Evolutionary conservation across 2,113 vertebrate genomes (phyloP).

Genomic region (Peromyscus californicus): DNA sequence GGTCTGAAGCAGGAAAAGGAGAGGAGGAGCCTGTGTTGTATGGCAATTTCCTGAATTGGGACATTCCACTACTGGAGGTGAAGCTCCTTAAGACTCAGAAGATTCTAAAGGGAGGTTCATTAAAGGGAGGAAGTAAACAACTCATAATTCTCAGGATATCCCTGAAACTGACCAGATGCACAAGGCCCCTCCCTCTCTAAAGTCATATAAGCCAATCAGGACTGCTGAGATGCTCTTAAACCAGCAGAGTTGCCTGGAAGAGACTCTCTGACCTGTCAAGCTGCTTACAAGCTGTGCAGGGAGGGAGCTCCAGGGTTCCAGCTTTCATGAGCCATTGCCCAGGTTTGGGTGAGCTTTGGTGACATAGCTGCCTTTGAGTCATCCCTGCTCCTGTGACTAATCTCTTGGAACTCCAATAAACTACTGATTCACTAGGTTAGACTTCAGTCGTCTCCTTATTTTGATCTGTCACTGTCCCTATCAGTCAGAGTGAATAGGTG

Average conservation of each 20-base stretch:
- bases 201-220: background rate
- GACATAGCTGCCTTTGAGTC: background rate
- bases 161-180: background rate
- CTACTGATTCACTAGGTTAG: background rate
- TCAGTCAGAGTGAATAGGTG: background rate
- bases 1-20: background rate
- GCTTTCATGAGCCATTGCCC: background rate
- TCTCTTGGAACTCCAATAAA: background rate
- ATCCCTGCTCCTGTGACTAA: background rate
- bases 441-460: background rate
- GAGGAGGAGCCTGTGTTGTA: background rate
- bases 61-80: background rate
- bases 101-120: background rate
- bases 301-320: background rate
- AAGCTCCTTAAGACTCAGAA: background rate
- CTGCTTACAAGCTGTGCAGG: background rate
- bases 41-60: background rate
- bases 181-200: background rate
- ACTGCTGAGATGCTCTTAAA: background rate
- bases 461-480: background rate
- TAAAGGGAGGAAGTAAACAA: background rate
- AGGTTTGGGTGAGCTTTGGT: background rate
- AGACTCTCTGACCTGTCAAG: background rate
- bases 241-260: background rate
- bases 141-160: background rate